Conservation (phyloP, 2,113 vertebrate species). For the Callipepla californica region DNA sequence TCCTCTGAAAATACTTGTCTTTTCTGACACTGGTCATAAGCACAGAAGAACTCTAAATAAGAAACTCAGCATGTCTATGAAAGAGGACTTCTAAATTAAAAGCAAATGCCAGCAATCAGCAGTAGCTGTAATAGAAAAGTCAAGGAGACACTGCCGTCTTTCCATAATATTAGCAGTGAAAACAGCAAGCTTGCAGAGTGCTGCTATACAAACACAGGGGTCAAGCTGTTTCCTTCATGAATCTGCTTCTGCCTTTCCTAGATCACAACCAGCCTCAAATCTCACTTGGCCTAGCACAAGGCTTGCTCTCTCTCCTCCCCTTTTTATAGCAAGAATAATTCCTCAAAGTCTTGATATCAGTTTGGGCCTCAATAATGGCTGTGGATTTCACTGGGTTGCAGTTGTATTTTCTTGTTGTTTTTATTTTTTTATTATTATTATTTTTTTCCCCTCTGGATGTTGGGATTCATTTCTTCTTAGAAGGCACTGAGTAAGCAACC, state of each 20-base stretch:
- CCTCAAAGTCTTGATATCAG: background rate
- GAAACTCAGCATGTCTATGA: background rate
- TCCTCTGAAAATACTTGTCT: background rate
- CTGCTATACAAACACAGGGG: background rate
- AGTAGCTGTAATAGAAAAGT: background rate
- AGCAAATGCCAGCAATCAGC: background rate
- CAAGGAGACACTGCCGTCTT: background rate
- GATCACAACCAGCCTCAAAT: background rate
- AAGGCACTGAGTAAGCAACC: background rate
- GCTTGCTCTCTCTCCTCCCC: background rate
- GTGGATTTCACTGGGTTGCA: background rate
- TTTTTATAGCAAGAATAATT: background rate
- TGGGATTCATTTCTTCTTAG: background rate
- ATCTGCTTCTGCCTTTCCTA: background rate
- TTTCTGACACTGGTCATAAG: background rate
- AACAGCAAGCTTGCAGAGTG: fast-evolving
- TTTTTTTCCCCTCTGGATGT: fast-evolving
- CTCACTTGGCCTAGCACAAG: background rate
- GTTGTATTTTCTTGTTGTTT: background rate
- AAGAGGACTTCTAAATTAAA: background rate
- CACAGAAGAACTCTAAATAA: background rate
- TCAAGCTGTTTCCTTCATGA: background rate
- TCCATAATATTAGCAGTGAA: background rate
- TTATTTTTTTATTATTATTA: too few relatives aligned
- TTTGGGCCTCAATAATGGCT: background rate